Base-by-base conservation (phyloP, 1,140 invertebrate species). In the Drosophila nebulosa region DNA sequence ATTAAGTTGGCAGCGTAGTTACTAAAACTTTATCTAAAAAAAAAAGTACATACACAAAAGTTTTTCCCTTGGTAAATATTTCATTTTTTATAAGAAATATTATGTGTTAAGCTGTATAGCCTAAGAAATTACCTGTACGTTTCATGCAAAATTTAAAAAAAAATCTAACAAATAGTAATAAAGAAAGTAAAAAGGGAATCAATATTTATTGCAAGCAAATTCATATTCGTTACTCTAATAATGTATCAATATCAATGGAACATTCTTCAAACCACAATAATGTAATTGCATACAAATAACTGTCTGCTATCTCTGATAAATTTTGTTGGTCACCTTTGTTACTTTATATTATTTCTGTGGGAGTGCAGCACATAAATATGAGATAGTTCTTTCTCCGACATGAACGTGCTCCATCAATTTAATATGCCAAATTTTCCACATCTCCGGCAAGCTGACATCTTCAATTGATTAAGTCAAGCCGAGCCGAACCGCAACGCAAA, bases 401-500 rank as follows among this genome's bases (percentile, higher is more conserved):
- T 36, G 63, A 57, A 85, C 78, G 80, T 80, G 78, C 81, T 85
- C 81, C 78, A 88, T 85, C 81, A 88, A 85, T 85, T 85, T 81
- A 58, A 53, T 52, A 70, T 63, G 61, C 67, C 62, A 64, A 63
- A 63, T 30, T 35, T 52, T 39, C 52, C 69, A 71, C 66, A 68
- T 88, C n/a, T n/a, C n/a, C n/a, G 79, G 67, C n/a, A n/a, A 88
- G 63, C 83, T 86, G 81, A 83, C 81, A 78, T 69, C 75, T 69
- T 74, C 83, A 86, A 86, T 86, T 86, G 83, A 86, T 86, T 86
- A 86, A 86, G 39, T 72, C 67, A 65, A 78, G 74, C 78, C 83
- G 53, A 46, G 39, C 39, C 81, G 88, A 66, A 46, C 57, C 10
- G 30, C 50, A 57, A 69, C 63, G 36, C 42, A 53, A 86, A 85